Percentiles rank a stretch among this genome's conserved stretches.
Conservation (phyloP, 1,140 invertebrate species). For the Drosophila truncata region DNA sequence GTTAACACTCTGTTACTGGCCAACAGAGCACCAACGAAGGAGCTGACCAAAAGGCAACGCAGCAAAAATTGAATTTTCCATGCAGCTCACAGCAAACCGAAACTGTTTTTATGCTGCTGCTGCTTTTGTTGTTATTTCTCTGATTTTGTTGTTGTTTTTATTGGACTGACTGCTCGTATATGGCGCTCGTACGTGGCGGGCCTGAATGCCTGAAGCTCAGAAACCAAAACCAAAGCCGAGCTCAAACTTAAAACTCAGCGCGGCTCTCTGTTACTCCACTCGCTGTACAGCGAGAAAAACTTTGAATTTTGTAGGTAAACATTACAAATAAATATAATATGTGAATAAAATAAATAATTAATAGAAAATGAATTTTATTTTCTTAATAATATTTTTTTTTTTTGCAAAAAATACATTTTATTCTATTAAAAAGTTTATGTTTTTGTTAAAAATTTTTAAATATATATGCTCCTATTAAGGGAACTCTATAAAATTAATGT, state of each 20-base stretch:
- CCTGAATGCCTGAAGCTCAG: conserved; percentile 14
- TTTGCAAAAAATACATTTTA: too few species aligned
- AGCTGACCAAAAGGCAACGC: conserved; percentile 64
- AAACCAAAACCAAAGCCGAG: conserved; percentile 23
- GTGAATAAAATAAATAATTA: neutral
- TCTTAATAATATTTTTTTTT: too few species aligned
- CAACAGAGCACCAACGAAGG: conserved; percentile 44
- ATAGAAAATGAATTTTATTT: too few species aligned
- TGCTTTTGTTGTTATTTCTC: conserved; percentile 24
- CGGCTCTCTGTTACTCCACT: conserved; percentile 56
- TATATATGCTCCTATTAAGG: too few species aligned
- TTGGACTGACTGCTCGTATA: conserved; percentile 49
- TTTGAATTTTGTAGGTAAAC: neutral
- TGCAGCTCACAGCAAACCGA: conserved; percentile 75
- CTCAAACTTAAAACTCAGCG: conserved; percentile 46
- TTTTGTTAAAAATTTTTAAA: too few species aligned
- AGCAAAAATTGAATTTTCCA: conserved; percentile 69
- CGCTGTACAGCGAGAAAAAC: conserved; percentile 16
- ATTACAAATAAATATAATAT: neutral
- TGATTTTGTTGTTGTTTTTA: conserved; percentile 31
- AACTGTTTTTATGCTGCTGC: conserved; percentile 62
- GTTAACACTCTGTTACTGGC: conserved; percentile 37
- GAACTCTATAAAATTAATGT: too few species aligned
- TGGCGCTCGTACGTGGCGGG: conserved; percentile 68
- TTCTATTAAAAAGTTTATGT: too few species aligned